A percentile compares a stretch with the other conserved stretches of the same genome.
phyloP scores from a whole-genome alignment of 2,888 invertebrate species.

The Coronaproctus castanopsis region DNA sequence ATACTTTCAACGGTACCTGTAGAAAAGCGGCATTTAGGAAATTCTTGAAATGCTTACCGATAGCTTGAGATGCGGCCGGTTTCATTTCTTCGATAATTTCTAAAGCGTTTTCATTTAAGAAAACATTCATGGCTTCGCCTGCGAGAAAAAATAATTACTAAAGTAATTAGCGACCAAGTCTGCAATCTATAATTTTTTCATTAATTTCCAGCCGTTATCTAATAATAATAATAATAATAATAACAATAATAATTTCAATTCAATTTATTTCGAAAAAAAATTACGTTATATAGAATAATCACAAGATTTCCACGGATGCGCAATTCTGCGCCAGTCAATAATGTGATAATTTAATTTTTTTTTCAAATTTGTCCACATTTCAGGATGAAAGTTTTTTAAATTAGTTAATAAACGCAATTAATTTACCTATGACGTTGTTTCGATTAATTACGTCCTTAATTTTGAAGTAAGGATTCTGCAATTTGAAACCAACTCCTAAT shows the following conservation, averaged over 20 bases:
- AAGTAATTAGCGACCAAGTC: neutral
- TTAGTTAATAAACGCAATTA: too few species aligned
- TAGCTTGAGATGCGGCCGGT: conserved; percentile 48
- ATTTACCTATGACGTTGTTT: conserved; percentile 49
- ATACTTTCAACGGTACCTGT: conserved; percentile 45
- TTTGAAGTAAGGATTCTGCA: conserved; percentile 46
- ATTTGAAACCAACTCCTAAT: conserved; percentile 44
- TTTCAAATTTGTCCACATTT: too few species aligned
- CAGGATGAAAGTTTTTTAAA: too few species aligned
- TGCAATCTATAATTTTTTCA: neutral
- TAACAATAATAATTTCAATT: too few species aligned
- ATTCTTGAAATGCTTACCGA: conserved; percentile 49
- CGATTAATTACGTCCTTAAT: conserved; percentile 50
- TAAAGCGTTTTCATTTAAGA: conserved; percentile 56
- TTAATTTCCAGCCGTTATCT: neutral
- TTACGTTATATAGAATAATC: too few species aligned
- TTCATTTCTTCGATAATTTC: conserved; percentile 67
- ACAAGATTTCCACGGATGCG: too few species aligned
- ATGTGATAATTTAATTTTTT: too few species aligned
- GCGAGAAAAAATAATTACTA: conserved; percentile 21
- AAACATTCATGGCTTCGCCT: conserved; percentile 67
- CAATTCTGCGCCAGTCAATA: too few species aligned
- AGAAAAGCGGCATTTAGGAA: conserved; percentile 53
- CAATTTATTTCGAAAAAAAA: too few species aligned
- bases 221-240: too few species aligned